phyloP scores from a whole-genome alignment of 2,888 invertebrate genomes.

The Hemithea aestivaria region DNA sequence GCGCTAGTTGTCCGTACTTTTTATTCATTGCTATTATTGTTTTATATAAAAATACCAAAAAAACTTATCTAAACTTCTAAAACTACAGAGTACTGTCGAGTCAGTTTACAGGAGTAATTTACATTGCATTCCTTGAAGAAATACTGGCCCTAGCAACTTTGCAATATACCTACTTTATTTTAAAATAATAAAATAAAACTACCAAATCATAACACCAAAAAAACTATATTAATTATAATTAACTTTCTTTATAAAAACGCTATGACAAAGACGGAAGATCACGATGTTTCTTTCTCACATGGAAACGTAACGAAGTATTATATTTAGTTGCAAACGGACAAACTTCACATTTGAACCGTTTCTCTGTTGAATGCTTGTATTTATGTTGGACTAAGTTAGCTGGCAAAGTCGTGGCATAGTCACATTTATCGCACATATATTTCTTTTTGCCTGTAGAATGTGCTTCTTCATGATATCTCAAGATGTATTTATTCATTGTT shows the following conservation, averaged over 20 bases:
- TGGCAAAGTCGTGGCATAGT: constrained; percentile 65
- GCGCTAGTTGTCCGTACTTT: no score
- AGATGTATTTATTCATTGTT: constrained; percentile 68
- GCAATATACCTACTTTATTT: no score
- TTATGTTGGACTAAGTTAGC: constrained; percentile 70
- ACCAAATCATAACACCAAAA: constrained; percentile 16
- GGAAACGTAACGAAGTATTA: constrained; percentile 67
- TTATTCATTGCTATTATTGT: no score
- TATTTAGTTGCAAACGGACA: constrained; percentile 72
- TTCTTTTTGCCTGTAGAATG: constrained; percentile 63
- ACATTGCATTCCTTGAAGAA: no score
- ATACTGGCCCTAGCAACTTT: no score
- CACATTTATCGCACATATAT: constrained; percentile 63
- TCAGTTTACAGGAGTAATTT: no score
- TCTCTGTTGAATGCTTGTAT: constrained; percentile 67
- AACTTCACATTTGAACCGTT: constrained; percentile 68
- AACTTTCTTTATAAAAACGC: constrained; percentile 3
- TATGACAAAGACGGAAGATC: constrained; percentile 65
- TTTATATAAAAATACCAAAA: no score
- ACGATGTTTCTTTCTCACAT: constrained; percentile 72
- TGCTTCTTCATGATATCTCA: constrained; percentile 67
- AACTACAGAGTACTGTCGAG: no score
- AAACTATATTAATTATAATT: constrained; percentile 3
- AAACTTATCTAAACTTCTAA: no score
- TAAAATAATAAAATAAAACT: constrained; percentile 9